These are phyloP conservation scores for Entomobrya multifasciata DNA, from an alignment of 2,888 invertebrate species.

Conservation along the genomic window DNA sequence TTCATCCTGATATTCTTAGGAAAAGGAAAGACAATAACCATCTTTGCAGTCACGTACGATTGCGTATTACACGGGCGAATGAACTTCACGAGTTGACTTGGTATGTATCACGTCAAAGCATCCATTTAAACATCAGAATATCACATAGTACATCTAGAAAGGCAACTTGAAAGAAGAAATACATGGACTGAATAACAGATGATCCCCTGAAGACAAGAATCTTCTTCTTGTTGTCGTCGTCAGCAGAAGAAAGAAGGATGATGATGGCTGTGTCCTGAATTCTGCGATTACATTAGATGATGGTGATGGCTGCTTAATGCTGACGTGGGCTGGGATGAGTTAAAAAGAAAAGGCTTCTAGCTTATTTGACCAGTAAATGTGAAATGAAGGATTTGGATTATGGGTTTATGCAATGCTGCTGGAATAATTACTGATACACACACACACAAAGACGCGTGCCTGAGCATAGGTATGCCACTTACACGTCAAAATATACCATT, in stretches of 20 bases:
- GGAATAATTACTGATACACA: slow-evolving; percentile 4
- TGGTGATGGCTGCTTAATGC: neutral
- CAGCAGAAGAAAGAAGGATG: neutral
- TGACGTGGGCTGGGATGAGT: neutral
- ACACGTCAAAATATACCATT: too few relatives aligned
- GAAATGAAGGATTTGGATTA: neutral
- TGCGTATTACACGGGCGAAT: slow-evolving; percentile 23
- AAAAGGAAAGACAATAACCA: slow-evolving; percentile 19
- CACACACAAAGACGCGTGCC: too few relatives aligned
- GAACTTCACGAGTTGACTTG: neutral
- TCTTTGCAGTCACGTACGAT: slow-evolving; percentile 36
- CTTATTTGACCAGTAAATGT: neutral
- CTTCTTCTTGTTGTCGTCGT: slow-evolving; percentile 20
- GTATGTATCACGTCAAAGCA: slow-evolving; percentile 16
- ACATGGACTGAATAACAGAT: too few relatives aligned
- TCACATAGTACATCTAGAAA: too few relatives aligned
- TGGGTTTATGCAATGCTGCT: neutral
- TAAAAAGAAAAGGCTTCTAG: neutral
- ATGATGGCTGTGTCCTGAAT: slow-evolving; percentile 34
- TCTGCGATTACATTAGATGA: neutral
- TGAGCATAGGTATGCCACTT: neutral
- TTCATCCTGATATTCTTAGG: neutral
- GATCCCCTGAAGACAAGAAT: neutral
- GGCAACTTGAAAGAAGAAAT: too few relatives aligned
- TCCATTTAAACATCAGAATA: neutral